Percentiles rank a stretch among this genome's conserved stretches.
These are phyloP conservation scores for Clytia hemisphaerica DNA, from an alignment of 30 jellyfish, hydroid and myxozoan genomes.

Conservation along the genomic window DNA sequence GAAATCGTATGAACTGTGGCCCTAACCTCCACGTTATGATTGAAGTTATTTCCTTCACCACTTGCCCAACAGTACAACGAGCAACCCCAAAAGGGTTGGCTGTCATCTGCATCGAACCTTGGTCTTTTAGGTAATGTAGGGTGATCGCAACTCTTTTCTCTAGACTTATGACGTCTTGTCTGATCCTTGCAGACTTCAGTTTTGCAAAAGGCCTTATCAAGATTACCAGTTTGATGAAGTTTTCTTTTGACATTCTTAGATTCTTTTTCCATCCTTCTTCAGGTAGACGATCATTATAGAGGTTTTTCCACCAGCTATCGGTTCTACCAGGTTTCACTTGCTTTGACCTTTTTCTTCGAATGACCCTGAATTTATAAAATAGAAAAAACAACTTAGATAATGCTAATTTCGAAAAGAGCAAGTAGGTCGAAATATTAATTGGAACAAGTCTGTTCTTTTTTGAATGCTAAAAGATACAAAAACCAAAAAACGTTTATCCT, in stretches of 20 bases:
- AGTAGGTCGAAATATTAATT: too few relatives aligned
- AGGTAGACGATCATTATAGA: slow-evolving; percentile 6
- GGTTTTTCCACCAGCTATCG: slow-evolving; percentile 46
- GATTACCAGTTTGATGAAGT: slow-evolving; percentile 6
- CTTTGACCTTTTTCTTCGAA: slow-evolving; percentile 14
- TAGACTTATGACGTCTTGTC: slow-evolving; percentile 12
- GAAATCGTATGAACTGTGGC: slow-evolving; percentile 17
- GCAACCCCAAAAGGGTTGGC: slow-evolving; percentile 35
- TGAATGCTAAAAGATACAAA: too few relatives aligned
- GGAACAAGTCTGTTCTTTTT: too few relatives aligned
- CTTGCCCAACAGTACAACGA: not conserved
- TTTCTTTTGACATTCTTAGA: not conserved
- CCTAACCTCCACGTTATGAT: slow-evolving; percentile 12
- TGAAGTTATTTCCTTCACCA: not conserved
- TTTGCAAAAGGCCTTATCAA: not conserved
- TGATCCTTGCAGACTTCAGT: not conserved
- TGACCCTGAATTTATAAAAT: too few relatives aligned
- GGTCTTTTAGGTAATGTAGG: slow-evolving; percentile 23
- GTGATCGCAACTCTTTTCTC: slow-evolving; percentile 26
- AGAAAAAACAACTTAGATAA: too few relatives aligned
- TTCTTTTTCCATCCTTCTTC: slow-evolving; percentile 18
- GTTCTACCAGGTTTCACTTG: slow-evolving; percentile 51
- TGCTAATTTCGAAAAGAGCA: too few relatives aligned
- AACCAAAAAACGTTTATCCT: too few relatives aligned
- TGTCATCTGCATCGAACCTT: slow-evolving; percentile 30